Evolutionary conservation across 2,888 invertebrate genomes (phyloP).

Genomic region (Oscheius sp.): DNA sequence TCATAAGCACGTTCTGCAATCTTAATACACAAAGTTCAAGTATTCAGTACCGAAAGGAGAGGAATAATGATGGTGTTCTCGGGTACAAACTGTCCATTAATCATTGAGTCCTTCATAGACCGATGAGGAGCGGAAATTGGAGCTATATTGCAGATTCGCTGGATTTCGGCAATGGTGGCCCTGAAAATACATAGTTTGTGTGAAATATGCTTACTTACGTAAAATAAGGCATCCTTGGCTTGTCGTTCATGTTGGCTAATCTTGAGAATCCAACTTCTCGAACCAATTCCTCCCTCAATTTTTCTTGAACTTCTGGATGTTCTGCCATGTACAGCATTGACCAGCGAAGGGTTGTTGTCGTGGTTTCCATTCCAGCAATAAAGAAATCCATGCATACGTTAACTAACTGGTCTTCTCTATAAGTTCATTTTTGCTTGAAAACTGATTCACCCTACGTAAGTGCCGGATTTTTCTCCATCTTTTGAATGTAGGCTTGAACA

Average conservation of each 20-base stretch:
- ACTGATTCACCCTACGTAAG: too few species aligned
- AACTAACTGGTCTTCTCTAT: constrained; percentile 16
- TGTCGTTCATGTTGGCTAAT: constrained; percentile 48
- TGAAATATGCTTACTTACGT: constrained; percentile 17
- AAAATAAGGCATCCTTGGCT: constrained; percentile 44
- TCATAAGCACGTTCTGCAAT: constrained; percentile 37
- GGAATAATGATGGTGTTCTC: constrained; percentile 38
- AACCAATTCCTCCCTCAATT: constrained; percentile 47
- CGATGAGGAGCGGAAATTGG: constrained; percentile 39
- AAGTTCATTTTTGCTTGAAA: neutral
- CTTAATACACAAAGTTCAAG: neutral
- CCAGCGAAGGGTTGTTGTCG: constrained; percentile 58
- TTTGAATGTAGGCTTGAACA: constrained; percentile 50
- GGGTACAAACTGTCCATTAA: constrained; percentile 36
- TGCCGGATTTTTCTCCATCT: constrained; percentile 24
- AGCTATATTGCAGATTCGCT: constrained; percentile 48
- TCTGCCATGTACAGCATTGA: constrained; percentile 50
- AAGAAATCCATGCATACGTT: constrained; percentile 52
- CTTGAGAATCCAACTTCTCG: constrained; percentile 42
- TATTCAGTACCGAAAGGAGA: neutral
- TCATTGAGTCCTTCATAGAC: constrained; percentile 24
- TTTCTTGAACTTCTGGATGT: constrained; percentile 52
- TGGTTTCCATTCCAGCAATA: constrained; percentile 65
- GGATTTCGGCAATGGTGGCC: constrained; percentile 46
- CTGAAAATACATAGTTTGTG: neutral